Evolutionary conservation across 92 coral and sea anemone genomes (phyloP).

Genomic region (Phymanthus crucifer): DNA sequence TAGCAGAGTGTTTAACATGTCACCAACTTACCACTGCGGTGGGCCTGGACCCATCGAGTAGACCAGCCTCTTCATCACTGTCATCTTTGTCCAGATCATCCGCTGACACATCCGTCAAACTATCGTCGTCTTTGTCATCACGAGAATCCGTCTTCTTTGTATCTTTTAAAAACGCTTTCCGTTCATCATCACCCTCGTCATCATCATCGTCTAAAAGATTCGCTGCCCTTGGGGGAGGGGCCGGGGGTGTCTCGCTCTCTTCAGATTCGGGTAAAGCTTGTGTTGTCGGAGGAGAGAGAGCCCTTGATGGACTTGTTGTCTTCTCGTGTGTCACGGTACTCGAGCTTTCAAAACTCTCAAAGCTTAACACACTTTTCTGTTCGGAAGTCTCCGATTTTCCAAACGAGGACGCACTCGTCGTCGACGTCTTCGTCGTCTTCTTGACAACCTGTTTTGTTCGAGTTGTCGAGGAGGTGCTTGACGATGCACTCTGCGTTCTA

Average conservation of each 20-base stretch:
- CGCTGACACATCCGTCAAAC: constrained; percentile 44
- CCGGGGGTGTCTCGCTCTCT: constrained; percentile 1
- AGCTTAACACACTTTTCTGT: constrained; percentile 1
- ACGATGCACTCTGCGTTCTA: constrained; percentile 26
- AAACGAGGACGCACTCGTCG: constrained; percentile 10
- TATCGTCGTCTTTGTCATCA: constrained; percentile 30
- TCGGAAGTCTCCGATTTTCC: constrained; percentile 13
- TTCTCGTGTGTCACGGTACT: constrained; percentile 17
- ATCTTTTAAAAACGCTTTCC: constrained; percentile 7
- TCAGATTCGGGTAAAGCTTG: constrained; percentile 1
- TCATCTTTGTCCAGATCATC: constrained; percentile 34
- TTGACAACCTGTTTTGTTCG: constrained; percentile 14
- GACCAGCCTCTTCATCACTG: constrained; percentile 13
- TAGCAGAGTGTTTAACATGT: background rate
- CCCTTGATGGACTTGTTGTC: background rate
- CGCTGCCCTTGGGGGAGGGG: constrained; percentile 10
- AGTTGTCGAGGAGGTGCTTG: constrained; percentile 22
- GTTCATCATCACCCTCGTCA: constrained; percentile 25
- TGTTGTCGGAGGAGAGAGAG: background rate
- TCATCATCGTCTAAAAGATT: constrained; percentile 33
- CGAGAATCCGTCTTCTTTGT: background rate
- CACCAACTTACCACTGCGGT: constrained; percentile 23
- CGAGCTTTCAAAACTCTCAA: constrained; percentile 29
- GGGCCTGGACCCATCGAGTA: constrained; percentile 28
- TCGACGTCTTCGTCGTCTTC: background rate